A percentile compares a stretch with the other conserved stretches of the same genome.
Conservation (phyloP, 23 tunicate species). For the Botrylloides violaceus region DNA sequence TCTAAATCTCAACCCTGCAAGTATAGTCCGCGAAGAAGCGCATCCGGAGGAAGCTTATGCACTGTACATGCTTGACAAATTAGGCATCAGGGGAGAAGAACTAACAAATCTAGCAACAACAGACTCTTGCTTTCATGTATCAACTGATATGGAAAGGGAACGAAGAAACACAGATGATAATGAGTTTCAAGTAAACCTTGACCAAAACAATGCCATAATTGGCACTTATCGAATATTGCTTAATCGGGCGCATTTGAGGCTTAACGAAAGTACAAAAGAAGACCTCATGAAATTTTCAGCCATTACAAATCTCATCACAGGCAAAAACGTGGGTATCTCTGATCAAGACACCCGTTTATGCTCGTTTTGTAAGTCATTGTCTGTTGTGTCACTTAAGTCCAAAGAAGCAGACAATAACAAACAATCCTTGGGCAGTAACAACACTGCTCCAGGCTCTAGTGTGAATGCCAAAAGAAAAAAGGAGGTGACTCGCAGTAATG, state of each 20-base stretch:
- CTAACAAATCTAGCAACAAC: constrained; percentile 13
- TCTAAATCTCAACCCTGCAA: constrained; percentile 23
- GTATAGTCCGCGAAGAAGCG: background rate
- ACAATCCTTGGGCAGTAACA: background rate
- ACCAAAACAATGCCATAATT: constrained; percentile 51
- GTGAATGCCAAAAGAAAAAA: background rate
- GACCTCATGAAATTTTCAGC: constrained; percentile 38
- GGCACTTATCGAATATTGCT: constrained; percentile 78
- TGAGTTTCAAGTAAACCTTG: constrained; percentile 13
- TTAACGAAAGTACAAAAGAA: constrained; percentile 39
- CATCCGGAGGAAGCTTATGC: constrained; percentile 84
- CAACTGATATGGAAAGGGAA: constrained; percentile 2
- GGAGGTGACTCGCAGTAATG: background rate
- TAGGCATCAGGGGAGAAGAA: constrained; percentile 38
- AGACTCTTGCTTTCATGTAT: constrained; percentile 45
- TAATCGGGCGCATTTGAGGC: constrained; percentile 40
- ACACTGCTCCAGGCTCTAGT: background rate
- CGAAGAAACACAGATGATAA: constrained; percentile 24
- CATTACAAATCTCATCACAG: constrained; percentile 18
- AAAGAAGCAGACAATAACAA: background rate
- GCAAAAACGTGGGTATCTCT: background rate
- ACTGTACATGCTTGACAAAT: constrained; percentile 38
- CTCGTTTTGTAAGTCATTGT: background rate
- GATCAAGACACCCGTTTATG: background rate
- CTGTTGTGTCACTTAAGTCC: background rate